phyloP scores from a whole-genome alignment of 2,797 vertebrate genomes.

The Neosilurus mollespiculum region DNA sequence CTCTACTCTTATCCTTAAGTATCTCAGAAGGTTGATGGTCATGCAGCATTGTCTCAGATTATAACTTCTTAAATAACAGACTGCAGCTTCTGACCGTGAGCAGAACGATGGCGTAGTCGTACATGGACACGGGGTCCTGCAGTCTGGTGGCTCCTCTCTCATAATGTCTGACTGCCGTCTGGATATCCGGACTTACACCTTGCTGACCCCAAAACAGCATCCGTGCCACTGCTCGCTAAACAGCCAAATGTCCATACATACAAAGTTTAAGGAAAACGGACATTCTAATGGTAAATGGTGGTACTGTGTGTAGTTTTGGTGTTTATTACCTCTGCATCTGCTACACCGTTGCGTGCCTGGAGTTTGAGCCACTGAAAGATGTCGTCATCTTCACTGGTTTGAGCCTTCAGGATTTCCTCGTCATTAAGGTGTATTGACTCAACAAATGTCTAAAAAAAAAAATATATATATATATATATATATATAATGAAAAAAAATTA shows the following conservation, averaged over 20 bases:
- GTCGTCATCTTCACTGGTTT: constrained; percentile 76
- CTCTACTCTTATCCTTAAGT: not conserved
- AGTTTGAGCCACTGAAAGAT: constrained; percentile 80
- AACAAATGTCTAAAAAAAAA: constrained; percentile 67
- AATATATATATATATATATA: not conserved
- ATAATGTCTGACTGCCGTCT: constrained; percentile 74
- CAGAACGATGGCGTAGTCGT: constrained; percentile 79
- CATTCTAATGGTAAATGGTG: not conserved
- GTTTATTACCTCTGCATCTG: constrained; percentile 74
- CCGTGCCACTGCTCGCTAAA: constrained; percentile 72
- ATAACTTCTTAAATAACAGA: not conserved
- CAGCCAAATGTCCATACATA: constrained; percentile 11
- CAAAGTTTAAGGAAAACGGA: not conserved
- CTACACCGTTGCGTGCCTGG: constrained; percentile 73
- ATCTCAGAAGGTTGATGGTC: not conserved
- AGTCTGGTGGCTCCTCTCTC: constrained; percentile 71
- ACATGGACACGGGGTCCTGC: constrained; percentile 75
- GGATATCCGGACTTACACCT: constrained; percentile 73
- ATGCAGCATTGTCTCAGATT: not conserved
- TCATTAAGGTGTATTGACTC: constrained; percentile 74
- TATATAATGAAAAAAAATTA: no score
- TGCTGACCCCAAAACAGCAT: constrained; percentile 86
- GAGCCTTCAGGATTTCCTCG: constrained; percentile 68
- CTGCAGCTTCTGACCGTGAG: constrained; percentile 67
- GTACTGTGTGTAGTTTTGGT: not conserved